A percentile compares a stretch with the other conserved stretches of the same genome.
These are phyloP conservation scores for Aproaerema taeniolella DNA, from an alignment of 2,888 invertebrate genomes.

Conservation along the genomic window DNA sequence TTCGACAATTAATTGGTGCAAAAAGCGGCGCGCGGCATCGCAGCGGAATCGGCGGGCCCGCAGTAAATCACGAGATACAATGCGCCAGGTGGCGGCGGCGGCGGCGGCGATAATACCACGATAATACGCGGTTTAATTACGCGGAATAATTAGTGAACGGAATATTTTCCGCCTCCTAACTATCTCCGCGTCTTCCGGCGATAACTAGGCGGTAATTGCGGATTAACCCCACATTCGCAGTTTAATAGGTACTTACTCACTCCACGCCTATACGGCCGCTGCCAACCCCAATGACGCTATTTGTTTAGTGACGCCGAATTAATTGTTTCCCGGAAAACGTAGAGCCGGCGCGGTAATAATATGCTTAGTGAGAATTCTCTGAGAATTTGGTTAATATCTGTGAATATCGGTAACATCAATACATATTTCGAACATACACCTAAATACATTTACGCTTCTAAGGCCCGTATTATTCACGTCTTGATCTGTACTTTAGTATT, in stretches of 20 bases:
- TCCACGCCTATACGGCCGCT: conserved; percentile 35
- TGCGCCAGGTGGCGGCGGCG: conserved; percentile 74
- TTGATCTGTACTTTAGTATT: too few relatives aligned
- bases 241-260: conserved; percentile 72
- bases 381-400: too few relatives aligned
- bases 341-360: conserved; percentile 22
- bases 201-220: conserved; percentile 77
- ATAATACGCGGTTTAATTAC: conserved; percentile 77
- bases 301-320: conserved; percentile 63
- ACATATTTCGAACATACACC: too few relatives aligned
- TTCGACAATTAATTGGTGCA: conserved; percentile 75
- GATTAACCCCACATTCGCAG: conserved; percentile 73
- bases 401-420: too few relatives aligned
- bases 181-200: conserved; percentile 76
- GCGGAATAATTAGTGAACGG: conserved; percentile 78
- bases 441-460: too few relatives aligned
- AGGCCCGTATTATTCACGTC: too few relatives aligned
- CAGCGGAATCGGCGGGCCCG: conserved; percentile 64
- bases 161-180: conserved; percentile 77
- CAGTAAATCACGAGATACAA: conserved; percentile 75
- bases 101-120: too few relatives aligned
- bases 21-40: conserved; percentile 65
- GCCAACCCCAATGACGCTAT: conserved; percentile 59
- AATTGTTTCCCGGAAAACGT: conserved; percentile 59
- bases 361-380: too few relatives aligned